Percentiles rank a stretch among this genome's conserved stretches.
Evolutionary conservation across 2,113 vertebrate species (phyloP).

Genomic region (Hylia prasina): DNA sequence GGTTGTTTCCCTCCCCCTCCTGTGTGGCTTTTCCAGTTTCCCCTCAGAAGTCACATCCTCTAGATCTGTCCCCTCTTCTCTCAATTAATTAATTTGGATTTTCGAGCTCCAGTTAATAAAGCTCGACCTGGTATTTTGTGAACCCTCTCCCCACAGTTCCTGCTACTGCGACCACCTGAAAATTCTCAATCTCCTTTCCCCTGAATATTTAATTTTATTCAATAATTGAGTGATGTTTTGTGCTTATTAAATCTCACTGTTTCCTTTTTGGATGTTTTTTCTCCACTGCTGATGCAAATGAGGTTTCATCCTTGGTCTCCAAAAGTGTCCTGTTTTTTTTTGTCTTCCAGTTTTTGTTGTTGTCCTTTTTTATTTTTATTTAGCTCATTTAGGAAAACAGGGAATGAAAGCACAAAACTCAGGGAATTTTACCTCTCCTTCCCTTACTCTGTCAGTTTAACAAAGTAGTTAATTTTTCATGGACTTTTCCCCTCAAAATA

Average conservation of each 20-base stretch:
- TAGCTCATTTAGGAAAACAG: not conserved
- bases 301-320: not conserved
- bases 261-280: not conserved
- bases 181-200: not conserved
- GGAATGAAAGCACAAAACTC: not conserved
- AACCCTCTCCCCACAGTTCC: not conserved
- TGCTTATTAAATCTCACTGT: not conserved
- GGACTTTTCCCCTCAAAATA: not conserved
- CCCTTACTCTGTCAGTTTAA: not conserved
- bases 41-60: not conserved
- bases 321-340: not conserved
- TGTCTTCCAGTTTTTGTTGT: not conserved
- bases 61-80: not conserved
- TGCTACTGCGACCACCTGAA: not conserved
- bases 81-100: not conserved
- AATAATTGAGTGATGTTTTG: accelerated
- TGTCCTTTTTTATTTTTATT: not conserved
- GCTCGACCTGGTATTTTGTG: not conserved
- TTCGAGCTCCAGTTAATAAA: not conserved
- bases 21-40: accelerated
- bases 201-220: not conserved
- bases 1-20: not conserved
- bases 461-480: not conserved
- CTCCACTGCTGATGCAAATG: not conserved
- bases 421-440: not conserved